Evolutionary conservation across 2,888 invertebrate genomes (phyloP), one percentile per base, ranked within the genome.

Genomic region (Andrena fulva): DNA sequence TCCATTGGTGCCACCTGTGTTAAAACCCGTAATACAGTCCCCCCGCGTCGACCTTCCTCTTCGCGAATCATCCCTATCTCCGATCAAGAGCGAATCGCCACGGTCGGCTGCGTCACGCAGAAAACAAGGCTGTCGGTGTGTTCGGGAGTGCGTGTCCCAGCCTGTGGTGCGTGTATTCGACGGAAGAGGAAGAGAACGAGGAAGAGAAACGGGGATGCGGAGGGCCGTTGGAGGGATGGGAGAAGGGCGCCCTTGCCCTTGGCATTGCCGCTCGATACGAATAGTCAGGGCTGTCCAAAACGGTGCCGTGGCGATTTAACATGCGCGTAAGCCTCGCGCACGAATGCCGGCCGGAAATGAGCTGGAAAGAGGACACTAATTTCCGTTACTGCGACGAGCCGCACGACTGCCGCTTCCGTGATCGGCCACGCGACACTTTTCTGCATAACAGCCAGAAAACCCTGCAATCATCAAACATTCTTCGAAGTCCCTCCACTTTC

Each of bases 261-360:
- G 94, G 94, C 93, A 94, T 93, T 94, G 94, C 92, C 94, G 93
- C 94, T 94, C 94, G 92, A 94, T 94, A 93, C 93, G 91, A 92
- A 91, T 91, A 90, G 86, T 86, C 91, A 92, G 93, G 92, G 92
- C 89, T 93, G 92, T 92, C 93, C 92, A 93, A 93, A 94, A 93
- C 90, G 75, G 86, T 82, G 85, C 87, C 88, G 87, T 86, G 87
- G 84, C 90, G 87, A 89, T 90, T 90, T 86, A 87, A 85, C 89
- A 86, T 86, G 85, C 88, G 89, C 87, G 80, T 80, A 74, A 89
- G 78, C 87, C 75, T 82, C 84, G 80, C 82, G 85, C 80, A 81
- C 80, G 78, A 72, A 73, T 71, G 69, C 72, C 50, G 56, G 63
- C 80, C 84, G 87, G 82, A 87, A 82, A 73, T 78, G 50, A 72